Evolutionary conservation across 2,888 invertebrate species (phyloP).

Genomic region (Dasypogon diadema): DNA sequence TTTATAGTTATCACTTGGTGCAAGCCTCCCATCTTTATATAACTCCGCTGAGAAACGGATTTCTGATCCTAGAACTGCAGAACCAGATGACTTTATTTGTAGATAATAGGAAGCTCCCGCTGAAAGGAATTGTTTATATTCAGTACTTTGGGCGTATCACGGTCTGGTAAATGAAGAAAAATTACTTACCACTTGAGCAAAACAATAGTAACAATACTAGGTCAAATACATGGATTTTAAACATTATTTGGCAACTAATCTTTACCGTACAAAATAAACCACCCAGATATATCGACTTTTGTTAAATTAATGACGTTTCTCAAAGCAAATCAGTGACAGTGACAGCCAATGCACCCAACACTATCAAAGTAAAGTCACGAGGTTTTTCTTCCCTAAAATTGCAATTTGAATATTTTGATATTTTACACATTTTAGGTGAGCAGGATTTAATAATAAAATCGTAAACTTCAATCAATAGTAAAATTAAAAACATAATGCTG

Average conservation of each 20-base stretch:
- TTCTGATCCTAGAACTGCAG: slow-evolving; percentile 79
- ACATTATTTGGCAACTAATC: slow-evolving; percentile 39
- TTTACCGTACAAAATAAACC: slow-evolving; percentile 21
- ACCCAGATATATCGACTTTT: slow-evolving; percentile 19
- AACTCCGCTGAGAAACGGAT: slow-evolving; percentile 73
- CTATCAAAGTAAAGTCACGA: too few species aligned
- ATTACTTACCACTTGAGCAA: slow-evolving; percentile 29
- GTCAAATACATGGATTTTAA: slow-evolving; percentile 16
- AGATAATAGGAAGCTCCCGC: slow-evolving; percentile 67
- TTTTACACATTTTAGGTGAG: too few species aligned
- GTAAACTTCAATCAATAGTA: too few species aligned
- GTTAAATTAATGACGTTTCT: slow-evolving; percentile 31
- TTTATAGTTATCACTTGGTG: slow-evolving; percentile 69
- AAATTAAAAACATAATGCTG: too few species aligned
- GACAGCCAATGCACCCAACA: background rate
- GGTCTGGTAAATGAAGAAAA: background rate
- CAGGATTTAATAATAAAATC: too few species aligned
- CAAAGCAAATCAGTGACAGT: background rate
- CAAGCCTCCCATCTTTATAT: slow-evolving; percentile 60
- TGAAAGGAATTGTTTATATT: too few species aligned
- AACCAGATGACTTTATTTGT: slow-evolving; percentile 74
- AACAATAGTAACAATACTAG: slow-evolving; percentile 5
- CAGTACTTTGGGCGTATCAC: too few species aligned
- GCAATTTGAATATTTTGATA: too few species aligned
- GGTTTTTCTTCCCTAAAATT: too few species aligned